Conservation (phyloP, 2,888 invertebrate genomes). For the Ochlodes sylvanus region DNA sequence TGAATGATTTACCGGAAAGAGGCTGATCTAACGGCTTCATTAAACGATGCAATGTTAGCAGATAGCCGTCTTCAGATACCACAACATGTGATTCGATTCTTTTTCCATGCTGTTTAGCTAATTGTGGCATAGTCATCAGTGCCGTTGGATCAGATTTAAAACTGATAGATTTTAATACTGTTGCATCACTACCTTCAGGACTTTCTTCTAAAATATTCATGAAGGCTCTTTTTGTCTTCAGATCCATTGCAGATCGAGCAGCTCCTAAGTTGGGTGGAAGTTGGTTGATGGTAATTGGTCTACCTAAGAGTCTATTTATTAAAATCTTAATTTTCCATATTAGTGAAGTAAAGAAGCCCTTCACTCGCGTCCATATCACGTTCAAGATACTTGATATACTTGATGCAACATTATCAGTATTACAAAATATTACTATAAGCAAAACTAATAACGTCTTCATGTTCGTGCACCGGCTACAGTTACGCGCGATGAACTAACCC, state of each 20-base stretch:
- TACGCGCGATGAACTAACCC: conserved; percentile 12
- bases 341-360: too few species aligned
- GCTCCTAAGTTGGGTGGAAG: too few species aligned
- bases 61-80: conserved; percentile 64
- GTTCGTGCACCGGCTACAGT: conserved; percentile 7
- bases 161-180: conserved; percentile 46
- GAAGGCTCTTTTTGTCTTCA: conserved; percentile 46
- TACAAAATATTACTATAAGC: conserved; percentile 16
- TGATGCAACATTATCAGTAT: conserved; percentile 46
- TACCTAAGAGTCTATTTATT: conserved; percentile 34
- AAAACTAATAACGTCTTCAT: conserved; percentile 37
- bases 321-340: conserved; percentile 46
- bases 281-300: not conserved
- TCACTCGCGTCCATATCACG: too few species aligned
- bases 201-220: conserved; percentile 50
- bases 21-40: conserved; percentile 36
- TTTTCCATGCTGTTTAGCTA: conserved; percentile 62
- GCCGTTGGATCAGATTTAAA: conserved; percentile 53
- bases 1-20: conserved; percentile 3
- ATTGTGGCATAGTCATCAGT: conserved; percentile 60
- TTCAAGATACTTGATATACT: too few species aligned
- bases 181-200: conserved; percentile 44
- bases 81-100: conserved; percentile 63
- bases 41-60: conserved; percentile 65
- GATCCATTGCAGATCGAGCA: conserved; percentile 17